A percentile compares a stretch with the other conserved stretches of the same genome.
phyloP scores from a whole-genome alignment of 2,113 vertebrate species.

The Psilopogon haemacephalus region DNA sequence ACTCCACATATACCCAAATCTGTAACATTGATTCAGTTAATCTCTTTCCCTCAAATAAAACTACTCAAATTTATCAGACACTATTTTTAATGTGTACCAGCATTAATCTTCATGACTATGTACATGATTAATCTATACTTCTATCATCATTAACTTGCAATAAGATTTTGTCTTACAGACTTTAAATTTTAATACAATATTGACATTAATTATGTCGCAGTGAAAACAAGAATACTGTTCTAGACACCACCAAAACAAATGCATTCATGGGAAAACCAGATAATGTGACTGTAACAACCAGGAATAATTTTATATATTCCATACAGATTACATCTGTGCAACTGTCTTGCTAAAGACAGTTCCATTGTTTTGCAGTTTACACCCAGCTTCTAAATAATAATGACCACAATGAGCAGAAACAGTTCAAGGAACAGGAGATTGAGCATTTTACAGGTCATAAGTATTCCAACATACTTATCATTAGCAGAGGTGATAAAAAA shows the following conservation, averaged over 20 bases:
- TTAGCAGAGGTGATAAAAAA: not conserved
- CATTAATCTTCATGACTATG: not conserved
- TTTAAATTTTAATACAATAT: slow-evolving; percentile 4
- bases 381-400: not conserved
- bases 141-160: not conserved
- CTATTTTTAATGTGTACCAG: not conserved
- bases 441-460: not conserved
- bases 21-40: not conserved
- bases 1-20: not conserved
- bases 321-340: not conserved
- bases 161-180: not conserved
- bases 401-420: not conserved
- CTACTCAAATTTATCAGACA: not conserved
- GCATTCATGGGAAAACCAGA: not conserved
- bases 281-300: not conserved
- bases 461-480: not conserved
- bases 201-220: not conserved
- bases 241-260: not conserved
- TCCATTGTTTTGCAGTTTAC: not conserved
- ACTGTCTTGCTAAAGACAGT: not conserved
- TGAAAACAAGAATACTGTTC: not conserved
- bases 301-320: not conserved
- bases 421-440: not conserved
- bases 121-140: not conserved
- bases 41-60: not conserved